Evolutionary conservation across 2,888 invertebrate genomes (phyloP), one percentile per base, ranked within the genome.

Genomic region (Notocelia uddmanniana): DNA sequence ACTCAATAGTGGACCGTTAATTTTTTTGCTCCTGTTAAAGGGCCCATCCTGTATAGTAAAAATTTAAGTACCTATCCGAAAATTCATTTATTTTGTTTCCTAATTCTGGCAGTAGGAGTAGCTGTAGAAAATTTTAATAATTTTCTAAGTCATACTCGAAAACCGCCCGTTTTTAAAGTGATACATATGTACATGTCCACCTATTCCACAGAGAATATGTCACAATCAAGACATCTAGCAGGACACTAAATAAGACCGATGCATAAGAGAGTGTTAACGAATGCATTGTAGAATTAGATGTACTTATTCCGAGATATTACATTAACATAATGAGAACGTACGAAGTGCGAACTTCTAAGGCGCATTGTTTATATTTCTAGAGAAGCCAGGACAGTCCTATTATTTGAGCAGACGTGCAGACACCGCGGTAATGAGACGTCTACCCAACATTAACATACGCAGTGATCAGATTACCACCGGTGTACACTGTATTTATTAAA

Each of bases 341-440:
- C 19, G 26, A 34, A 66, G 68, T 73, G 69, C 68, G 64, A 69
- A 76, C 75, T 79, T 74, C 72, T 75, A 60, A 76, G 59, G 62
- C 69, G 68, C 73, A 63, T 50, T 69, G 70, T 71, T 66, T 73
- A 73, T 73, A 74, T 68, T 69, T 34, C 69, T 67, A 67, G 66
- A 69, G 68, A 64, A 64, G 41, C 60, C 66, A 66, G 62, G 72
- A 74, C 73, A 69, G 64, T 69, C 69, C 66, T 68, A 73, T 73
- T 76, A 73, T 37, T 37, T 68, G 37, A 9, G 55, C 50, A 57
- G 73, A 74, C 69, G 67, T 69, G 69, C 15, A 57, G 76, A 74
- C 74, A 73, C 59, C 63, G 26, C 54, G 67, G 68, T 71, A 69
- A 73, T 73, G 70, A 50, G 57, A 70, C 45, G 54, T 71, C 66